These are phyloP conservation scores for Lordiphosa stackelbergi DNA, from an alignment of 1,140 invertebrate species.

Conservation along the genomic window DNA sequence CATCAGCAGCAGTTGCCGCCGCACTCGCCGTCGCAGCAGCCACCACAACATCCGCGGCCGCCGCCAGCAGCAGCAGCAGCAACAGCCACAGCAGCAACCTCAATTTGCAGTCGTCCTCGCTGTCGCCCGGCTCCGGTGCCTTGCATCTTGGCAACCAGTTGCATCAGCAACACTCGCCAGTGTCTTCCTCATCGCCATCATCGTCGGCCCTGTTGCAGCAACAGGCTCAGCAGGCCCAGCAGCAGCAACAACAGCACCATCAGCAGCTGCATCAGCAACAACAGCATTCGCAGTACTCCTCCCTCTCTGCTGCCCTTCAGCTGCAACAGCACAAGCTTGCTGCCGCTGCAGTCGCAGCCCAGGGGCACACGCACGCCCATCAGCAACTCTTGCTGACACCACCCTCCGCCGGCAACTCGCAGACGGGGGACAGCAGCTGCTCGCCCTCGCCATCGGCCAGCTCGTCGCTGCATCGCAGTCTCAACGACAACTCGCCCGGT, in stretches of 20 bases:
- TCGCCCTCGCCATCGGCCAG: conserved; percentile 80
- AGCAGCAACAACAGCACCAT: conserved; percentile 28
- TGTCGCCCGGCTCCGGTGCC: conserved; percentile 59
- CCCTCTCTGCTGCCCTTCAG: conserved; percentile 67
- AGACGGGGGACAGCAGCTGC: conserved; percentile 77
- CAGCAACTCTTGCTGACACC: conserved; percentile 72
- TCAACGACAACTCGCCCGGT: conserved; percentile 79
- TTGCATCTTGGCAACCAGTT: conserved; percentile 39
- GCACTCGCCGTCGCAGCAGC: conserved; percentile 71
- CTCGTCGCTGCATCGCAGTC: conserved; percentile 79
- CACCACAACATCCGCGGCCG: conserved; percentile 56
- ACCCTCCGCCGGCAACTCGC: conserved; percentile 71
- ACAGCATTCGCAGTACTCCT: conserved; percentile 64
- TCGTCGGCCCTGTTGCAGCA: conserved; percentile 35
- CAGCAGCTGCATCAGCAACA: conserved; percentile 32
- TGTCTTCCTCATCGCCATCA: conserved; percentile 71
- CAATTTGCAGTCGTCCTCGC: conserved; percentile 77
- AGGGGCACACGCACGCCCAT: conserved; percentile 77
- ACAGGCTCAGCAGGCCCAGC: conserved; percentile 23
- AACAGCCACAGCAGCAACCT: conserved; percentile 74
- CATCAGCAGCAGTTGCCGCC: conserved; percentile 80
- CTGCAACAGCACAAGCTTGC: conserved; percentile 71
- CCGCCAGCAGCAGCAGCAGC: conserved; percentile 75
- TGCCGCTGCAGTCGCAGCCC: conserved; percentile 59
- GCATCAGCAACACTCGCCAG: conserved; percentile 60